These are phyloP conservation scores for Euproctis similis DNA, from an alignment of 2,888 invertebrate genomes.

Conservation along the genomic window DNA sequence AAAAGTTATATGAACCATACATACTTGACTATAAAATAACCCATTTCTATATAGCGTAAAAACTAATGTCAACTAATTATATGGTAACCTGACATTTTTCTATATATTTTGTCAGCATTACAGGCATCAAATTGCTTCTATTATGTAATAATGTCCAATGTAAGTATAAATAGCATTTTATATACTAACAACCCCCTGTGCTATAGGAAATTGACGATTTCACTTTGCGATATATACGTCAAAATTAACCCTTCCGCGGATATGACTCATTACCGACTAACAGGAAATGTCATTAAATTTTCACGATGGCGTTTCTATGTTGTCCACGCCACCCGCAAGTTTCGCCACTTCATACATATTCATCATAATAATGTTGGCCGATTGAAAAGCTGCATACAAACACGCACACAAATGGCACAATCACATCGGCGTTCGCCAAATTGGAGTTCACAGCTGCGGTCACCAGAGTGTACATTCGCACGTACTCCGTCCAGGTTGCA, in stretches of 20 bases:
- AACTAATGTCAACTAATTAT: too few species aligned
- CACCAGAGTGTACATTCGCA: conserved; percentile 61
- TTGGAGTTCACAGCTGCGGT: conserved; percentile 59
- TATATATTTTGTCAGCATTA: too few species aligned
- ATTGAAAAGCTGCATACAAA: conserved; percentile 74
- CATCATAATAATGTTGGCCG: conserved; percentile 74
- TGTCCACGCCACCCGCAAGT: conserved; percentile 52
- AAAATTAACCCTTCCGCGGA: conserved; percentile 71
- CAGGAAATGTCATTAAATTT: conserved; percentile 74
- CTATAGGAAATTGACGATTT: conserved; percentile 55
- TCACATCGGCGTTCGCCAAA: conserved; percentile 40
- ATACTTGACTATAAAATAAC: too few species aligned
- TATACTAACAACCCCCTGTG: conserved; percentile 26
- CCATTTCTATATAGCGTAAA: too few species aligned
- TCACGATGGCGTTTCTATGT: conserved; percentile 71
- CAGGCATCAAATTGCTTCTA: too few species aligned
- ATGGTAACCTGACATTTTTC: too few species aligned
- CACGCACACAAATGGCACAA: conserved; percentile 65
- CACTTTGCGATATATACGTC: conserved; percentile 54
- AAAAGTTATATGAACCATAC: too few species aligned
- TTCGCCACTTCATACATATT: conserved; percentile 73
- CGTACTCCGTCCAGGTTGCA: conserved; percentile 42
- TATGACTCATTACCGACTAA: conserved; percentile 71
- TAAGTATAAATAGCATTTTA: too few species aligned
- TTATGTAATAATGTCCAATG: too few species aligned